Evolutionary conservation across 1,140 invertebrate species (phyloP).

Genomic region (Leptestheria dahalacensis): DNA sequence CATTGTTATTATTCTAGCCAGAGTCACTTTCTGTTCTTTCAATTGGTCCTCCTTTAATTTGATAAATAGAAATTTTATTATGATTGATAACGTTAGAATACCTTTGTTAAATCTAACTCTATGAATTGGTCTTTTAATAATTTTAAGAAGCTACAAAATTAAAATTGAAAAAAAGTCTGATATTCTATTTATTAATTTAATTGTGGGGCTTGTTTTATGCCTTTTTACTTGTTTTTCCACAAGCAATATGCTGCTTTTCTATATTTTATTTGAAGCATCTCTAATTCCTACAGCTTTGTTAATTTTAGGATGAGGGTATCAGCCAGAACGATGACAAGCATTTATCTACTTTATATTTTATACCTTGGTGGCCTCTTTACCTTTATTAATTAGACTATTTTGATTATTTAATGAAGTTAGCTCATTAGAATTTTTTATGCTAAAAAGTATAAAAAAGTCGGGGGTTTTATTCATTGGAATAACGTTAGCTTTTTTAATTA

Average conservation of each 20-base stretch:
- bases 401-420: constrained; percentile 30
- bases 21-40: background rate
- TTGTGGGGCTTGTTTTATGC: constrained; percentile 22
- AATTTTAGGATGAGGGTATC: constrained; percentile 44
- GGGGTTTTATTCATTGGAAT: constrained; percentile 37
- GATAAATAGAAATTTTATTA: constrained; percentile 8
- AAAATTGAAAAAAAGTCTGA: constrained; percentile 30
- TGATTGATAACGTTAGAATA: constrained; percentile 33
- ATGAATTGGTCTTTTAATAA: constrained; percentile 36
- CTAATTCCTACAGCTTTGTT: constrained; percentile 44
- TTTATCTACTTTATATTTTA: constrained; percentile 44
- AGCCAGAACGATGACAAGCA: constrained; percentile 41
- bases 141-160: constrained; percentile 33
- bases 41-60: background rate
- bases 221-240: constrained; percentile 30
- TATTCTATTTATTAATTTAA: constrained; percentile 37
- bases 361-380: constrained; percentile 41
- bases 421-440: constrained; percentile 24
- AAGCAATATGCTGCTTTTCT: constrained; percentile 44
- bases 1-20: background rate
- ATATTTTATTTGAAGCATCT: constrained; percentile 46
- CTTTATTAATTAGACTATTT: constrained; percentile 39
- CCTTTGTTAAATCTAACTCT: constrained; percentile 34
- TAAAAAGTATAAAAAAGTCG: too few relatives aligned
- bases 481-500: constrained; percentile 45